Evolutionary conservation across 2,888 invertebrate species (phyloP), one percentile per base, ranked within the genome.

Genomic region (Hydriomena furcata): DNA sequence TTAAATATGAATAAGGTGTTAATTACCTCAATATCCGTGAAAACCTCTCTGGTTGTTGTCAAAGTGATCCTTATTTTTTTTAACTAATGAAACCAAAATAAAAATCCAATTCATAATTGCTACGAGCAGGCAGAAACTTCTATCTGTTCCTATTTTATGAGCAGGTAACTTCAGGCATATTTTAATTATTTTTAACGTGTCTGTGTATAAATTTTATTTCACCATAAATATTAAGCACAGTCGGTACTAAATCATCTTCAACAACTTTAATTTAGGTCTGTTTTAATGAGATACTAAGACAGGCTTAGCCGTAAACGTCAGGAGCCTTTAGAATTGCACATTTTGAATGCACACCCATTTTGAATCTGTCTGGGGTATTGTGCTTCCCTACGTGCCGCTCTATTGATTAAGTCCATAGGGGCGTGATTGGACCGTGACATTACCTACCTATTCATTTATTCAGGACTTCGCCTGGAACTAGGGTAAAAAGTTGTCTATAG

Each of bases 331-430:
- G 28, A 47, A 51, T 58, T 60, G 62, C 42, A 55, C 57, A 60
- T 55, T 45, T 51, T 55, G 53, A 58, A 62, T 68, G 57, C 61
- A 60, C 52, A 49, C 53, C 40, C 63, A 53, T 68, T 69, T 63
- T 45, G 52, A 63, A 61, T 50, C 25, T 63, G 77, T 76, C 73
- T 77, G 73, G 73, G 62, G 68, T 66, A 71, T 73, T 71, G 68
- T 73, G 63, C 51, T 28, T n/a, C 54, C 55, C 53, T 52, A 52
- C 51, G 55, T 63, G 63, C 65, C 76, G 72, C 71, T 77, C 79
- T 85, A 86, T 86, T 84, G 86, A 86, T 84, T 82, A 68, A 71
- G 73, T 68, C 68, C 67, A 66, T 68, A 82, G 82, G 84, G 86
- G 82, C 77, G 84, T 80, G 78, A 81, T 77, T 79, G 76, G 73